Percentiles rank a stretch among this genome's conserved stretches.
Evolutionary conservation across 2,888 invertebrate species (phyloP).

Genomic region (Tubulanus polymorphus): DNA sequence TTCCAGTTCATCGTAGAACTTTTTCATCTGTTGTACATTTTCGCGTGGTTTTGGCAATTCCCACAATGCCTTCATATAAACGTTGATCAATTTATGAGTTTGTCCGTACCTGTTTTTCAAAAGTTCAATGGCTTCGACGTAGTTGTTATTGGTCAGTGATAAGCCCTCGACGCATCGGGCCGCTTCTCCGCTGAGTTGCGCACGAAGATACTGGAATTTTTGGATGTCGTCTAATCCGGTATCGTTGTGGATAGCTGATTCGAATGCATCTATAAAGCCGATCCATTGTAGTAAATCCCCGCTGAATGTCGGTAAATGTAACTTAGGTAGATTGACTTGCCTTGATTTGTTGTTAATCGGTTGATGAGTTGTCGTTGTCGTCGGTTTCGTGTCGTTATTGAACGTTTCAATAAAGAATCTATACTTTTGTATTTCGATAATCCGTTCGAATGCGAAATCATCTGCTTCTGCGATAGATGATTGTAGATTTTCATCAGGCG

Average conservation of each 20-base stretch:
- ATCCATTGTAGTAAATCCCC: not conserved
- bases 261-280: not conserved
- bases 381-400: too few relatives aligned
- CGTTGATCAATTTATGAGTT: not conserved
- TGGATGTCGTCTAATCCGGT: not conserved
- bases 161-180: not conserved
- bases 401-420: too few relatives aligned
- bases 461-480: too few relatives aligned
- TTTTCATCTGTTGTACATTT: not conserved
- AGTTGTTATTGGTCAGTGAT: not conserved
- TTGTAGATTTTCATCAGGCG: too few relatives aligned
- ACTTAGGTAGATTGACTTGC: not conserved
- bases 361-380: too few relatives aligned
- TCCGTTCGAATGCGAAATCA: too few relatives aligned
- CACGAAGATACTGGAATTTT: not conserved
- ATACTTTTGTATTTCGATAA: too few relatives aligned
- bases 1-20: not conserved
- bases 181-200: not conserved
- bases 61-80: not conserved
- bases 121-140: slow-evolving; percentile 1
- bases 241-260: not conserved
- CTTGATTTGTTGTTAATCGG: not conserved
- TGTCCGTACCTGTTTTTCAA: not conserved
- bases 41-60: not conserved
- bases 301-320: slow-evolving; percentile 1